Percentiles rank a stretch among this genome's conserved stretches.
Evolutionary conservation across 2,888 invertebrate species (phyloP).

Genomic region (Malthinus seriepunctatus): DNA sequence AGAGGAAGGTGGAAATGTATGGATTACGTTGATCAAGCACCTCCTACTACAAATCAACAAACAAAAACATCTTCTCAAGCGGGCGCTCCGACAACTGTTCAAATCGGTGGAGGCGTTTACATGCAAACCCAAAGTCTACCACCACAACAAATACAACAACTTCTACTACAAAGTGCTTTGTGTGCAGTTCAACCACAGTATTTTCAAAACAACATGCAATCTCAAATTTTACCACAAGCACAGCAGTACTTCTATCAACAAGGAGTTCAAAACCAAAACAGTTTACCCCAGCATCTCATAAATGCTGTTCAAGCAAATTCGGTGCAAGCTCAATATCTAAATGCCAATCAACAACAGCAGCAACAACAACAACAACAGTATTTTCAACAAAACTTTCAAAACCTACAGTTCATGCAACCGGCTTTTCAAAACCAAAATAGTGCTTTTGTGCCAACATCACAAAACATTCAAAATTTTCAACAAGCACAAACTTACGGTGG

Average conservation of each 20-base stretch:
- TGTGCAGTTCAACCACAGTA: constrained; percentile 36
- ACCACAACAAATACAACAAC: constrained; percentile 55
- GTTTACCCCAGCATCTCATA: constrained; percentile 44
- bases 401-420: constrained; percentile 51
- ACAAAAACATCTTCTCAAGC: constrained; percentile 16
- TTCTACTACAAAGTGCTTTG: constrained; percentile 51
- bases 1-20: constrained; percentile 77
- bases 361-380: constrained; percentile 29
- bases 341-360: constrained; percentile 40
- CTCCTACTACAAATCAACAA: constrained; percentile 40
- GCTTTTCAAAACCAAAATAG: constrained; percentile 49
- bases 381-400: constrained; percentile 45
- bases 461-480: constrained; percentile 46
- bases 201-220: constrained; percentile 42
- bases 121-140: constrained; percentile 56
- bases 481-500: constrained; percentile 52
- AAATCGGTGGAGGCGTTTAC: constrained; percentile 40
- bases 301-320: constrained; percentile 40
- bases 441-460: constrained; percentile 53
- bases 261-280: constrained; percentile 42
- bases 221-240: constrained; percentile 49
- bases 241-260: constrained; percentile 50
- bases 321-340: constrained; percentile 49
- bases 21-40: constrained; percentile 73
- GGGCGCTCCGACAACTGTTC: constrained; percentile 16